Base-by-base conservation (phyloP, 2,888 invertebrate species). In the Loripinus fragilis region DNA sequence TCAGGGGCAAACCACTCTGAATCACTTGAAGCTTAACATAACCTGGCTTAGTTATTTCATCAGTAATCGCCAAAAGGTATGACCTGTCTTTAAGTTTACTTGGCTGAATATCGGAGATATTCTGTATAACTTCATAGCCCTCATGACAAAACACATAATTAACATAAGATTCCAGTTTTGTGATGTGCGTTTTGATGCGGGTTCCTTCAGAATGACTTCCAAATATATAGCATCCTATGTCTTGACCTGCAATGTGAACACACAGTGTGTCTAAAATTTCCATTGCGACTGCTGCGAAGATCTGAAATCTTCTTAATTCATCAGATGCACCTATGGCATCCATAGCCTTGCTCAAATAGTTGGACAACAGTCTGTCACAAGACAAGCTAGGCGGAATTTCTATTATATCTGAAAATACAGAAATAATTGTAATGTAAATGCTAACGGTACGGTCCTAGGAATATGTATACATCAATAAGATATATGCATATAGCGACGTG, bases 201-300 rank as follows among this genome's bases (percentile, higher is more conserved):
- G 60, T 60, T 1, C 60, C 60, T 60, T 60, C 60, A 1, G 60
- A 60, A 20, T 60, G 60, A 60, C 60, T 60, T 15, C 60, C 60
- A 20, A 60, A 60, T 2, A 60, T 60, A 33, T 33, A 60, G 33
- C 60, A 60, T 2, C 60, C 33, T 15, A 60, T 10, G 3, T 33
- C 10, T 10, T 60, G 33, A 33, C 20, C 20, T 5, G 60, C 60
- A 33, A 60, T 30, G 60, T 60, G n/a, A 12, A 33, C 17, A 33
- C 60, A 33, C 12, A 60, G 2, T 30, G 60, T 60, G 60, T 60
- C 60, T 17, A 60, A 20, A 2, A 60, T 15, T 60, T 60, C 60
- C 60, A 60, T 60, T 17, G 60, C 5, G 3, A 60, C 28, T 10
- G 60, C 60, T 8, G 60, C 25, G 10, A 15, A 2, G 1, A 60